These are phyloP conservation scores for Hydrozoanthus tunicans DNA, from an alignment of 64 coral and sea anemone species.

Conservation along the genomic window DNA sequence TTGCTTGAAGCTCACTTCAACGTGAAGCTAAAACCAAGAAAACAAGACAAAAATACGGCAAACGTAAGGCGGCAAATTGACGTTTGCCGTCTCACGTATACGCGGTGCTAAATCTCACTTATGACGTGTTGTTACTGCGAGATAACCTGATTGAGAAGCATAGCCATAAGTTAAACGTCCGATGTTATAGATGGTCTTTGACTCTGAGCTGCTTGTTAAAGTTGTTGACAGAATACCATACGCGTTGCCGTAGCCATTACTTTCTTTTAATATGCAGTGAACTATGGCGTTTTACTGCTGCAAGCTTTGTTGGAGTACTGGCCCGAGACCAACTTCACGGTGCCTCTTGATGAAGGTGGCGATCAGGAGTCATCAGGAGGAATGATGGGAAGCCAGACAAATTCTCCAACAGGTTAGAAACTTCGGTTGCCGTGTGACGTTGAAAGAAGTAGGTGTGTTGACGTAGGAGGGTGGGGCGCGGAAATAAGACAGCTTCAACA, in stretches of 20 bases:
- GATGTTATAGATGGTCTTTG: too few relatives aligned
- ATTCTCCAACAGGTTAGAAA: conserved; percentile 17
- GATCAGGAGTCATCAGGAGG: conserved; percentile 64
- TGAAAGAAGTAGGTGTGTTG: background rate
- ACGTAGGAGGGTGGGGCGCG: background rate
- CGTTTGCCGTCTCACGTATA: too few relatives aligned
- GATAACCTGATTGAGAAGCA: too few relatives aligned
- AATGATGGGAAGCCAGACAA: background rate
- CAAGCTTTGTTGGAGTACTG: conserved; percentile 94
- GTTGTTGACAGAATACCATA: background rate
- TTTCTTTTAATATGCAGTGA: conserved; percentile 44
- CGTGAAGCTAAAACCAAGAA: too few relatives aligned
- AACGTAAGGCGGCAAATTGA: too few relatives aligned
- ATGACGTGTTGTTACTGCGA: too few relatives aligned
- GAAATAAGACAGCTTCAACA: too few relatives aligned
- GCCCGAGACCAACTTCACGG: conserved; percentile 78
- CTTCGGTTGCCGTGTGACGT: too few relatives aligned
- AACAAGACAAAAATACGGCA: too few relatives aligned
- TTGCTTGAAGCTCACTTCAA: too few relatives aligned
- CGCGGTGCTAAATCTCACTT: too few relatives aligned
- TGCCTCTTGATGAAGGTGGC: conserved; percentile 57
- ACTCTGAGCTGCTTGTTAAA: background rate
- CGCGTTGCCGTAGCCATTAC: background rate
- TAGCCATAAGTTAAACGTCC: too few relatives aligned
- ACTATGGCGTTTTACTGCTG: conserved; percentile 84